phyloP scores from a whole-genome alignment of 1,140 invertebrate genomes.

The Steinernema khuongi region DNA sequence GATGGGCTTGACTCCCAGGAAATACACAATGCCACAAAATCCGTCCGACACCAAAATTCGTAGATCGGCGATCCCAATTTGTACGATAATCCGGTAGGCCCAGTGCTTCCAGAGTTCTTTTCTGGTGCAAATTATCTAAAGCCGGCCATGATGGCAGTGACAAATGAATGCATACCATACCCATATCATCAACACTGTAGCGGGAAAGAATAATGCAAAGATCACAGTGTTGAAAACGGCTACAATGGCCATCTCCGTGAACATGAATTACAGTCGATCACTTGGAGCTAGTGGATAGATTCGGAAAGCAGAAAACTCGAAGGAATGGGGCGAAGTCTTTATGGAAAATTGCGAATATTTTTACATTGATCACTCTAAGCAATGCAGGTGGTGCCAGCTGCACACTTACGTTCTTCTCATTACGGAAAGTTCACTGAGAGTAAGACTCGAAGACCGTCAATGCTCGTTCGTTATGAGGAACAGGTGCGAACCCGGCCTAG shows the following conservation, averaged over 20 bases:
- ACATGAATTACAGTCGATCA: too few relatives aligned
- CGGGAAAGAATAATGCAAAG: neutral
- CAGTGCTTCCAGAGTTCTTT: slow-evolving; percentile 6
- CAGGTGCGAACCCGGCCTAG: too few relatives aligned
- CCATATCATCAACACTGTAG: neutral
- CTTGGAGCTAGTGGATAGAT: too few relatives aligned
- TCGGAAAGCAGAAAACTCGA: too few relatives aligned
- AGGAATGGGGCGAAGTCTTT: too few relatives aligned
- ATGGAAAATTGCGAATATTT: too few relatives aligned
- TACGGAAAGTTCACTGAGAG: too few relatives aligned
- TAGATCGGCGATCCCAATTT: neutral
- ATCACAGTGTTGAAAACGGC: neutral
- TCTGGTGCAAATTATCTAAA: neutral
- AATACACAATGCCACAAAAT: neutral
- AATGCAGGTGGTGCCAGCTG: too few relatives aligned
- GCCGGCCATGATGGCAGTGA: neutral
- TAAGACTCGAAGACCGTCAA: too few relatives aligned
- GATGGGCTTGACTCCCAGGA: neutral
- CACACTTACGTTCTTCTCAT: too few relatives aligned
- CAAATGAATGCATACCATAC: neutral
- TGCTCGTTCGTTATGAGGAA: too few relatives aligned
- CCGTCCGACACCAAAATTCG: neutral
- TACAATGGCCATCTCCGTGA: neutral
- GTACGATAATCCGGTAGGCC: neutral
- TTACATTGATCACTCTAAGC: too few relatives aligned